Evolutionary conservation across 2,888 invertebrate genomes (phyloP).

Genomic region (Troides oblongomaculatus): DNA sequence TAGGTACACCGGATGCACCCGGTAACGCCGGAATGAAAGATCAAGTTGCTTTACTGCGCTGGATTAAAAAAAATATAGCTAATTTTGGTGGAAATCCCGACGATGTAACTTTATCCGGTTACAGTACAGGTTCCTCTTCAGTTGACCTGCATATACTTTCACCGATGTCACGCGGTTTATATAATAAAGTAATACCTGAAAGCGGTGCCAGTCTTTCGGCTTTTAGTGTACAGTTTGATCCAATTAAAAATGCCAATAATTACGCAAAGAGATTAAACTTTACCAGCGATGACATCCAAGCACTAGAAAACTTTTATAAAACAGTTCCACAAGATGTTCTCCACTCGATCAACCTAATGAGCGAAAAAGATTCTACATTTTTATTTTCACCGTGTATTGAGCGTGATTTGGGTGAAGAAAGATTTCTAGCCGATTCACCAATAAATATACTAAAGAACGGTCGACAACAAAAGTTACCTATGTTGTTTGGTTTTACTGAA

Average conservation of each 20-base stretch:
- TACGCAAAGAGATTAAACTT: conserved; percentile 47
- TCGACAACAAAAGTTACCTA: no score
- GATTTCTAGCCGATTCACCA: no score
- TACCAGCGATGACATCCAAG: conserved; percentile 40
- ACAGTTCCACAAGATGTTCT: conserved; percentile 29
- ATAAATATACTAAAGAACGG: no score
- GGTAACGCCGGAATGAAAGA: conserved; percentile 67
- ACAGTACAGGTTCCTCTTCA: conserved; percentile 54
- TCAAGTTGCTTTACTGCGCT: conserved; percentile 49
- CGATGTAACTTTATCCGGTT: conserved; percentile 55
- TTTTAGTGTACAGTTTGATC: conserved; percentile 48
- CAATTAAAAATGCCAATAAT: conserved; percentile 48
- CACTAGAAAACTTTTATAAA: conserved; percentile 10
- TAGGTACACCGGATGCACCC: conserved; percentile 53
- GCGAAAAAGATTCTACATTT: conserved; percentile 36
- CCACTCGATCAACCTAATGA: conserved; percentile 31
- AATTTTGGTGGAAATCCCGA: conserved; percentile 36
- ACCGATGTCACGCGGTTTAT: conserved; percentile 46
- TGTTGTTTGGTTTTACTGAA: conserved; percentile 29
- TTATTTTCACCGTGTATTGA: conserved; percentile 47
- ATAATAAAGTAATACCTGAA: conserved; percentile 42
- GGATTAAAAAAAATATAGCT: conserved; percentile 17
- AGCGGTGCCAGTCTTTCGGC: conserved; percentile 33
- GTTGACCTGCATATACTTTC: conserved; percentile 55
- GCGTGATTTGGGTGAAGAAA: conserved; percentile 36